Conservation (phyloP, 2,888 invertebrate genomes). For the Didymodactylos carnosus region DNA sequence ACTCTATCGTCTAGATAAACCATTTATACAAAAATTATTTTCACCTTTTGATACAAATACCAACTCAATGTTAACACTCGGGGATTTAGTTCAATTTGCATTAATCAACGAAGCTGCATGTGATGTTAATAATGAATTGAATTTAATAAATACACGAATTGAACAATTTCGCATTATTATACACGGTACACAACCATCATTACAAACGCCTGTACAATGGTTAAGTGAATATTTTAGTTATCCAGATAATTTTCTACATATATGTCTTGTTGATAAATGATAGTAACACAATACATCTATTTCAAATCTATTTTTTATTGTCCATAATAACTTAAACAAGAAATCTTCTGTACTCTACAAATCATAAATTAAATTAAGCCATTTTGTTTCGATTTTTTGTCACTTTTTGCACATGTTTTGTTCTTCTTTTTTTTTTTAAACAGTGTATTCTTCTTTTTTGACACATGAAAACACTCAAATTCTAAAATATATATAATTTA, state of each 20-base stretch:
- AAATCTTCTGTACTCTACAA: too few species aligned
- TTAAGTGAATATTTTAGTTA: slow-evolving; percentile 89
- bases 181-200: slow-evolving; percentile 72
- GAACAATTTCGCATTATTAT: slow-evolving; percentile 1
- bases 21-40: slow-evolving; percentile 53
- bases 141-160: neutral
- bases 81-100: slow-evolving; percentile 44
- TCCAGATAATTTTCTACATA: slow-evolving; percentile 91
- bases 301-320: too few species aligned
- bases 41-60: slow-evolving; percentile 50
- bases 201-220: slow-evolving; percentile 81
- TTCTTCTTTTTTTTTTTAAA: too few species aligned
- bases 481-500: too few species aligned
- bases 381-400: too few species aligned
- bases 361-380: too few species aligned
- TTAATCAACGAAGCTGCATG: slow-evolving; percentile 32
- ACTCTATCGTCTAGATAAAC: slow-evolving; percentile 44
- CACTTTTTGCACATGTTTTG: too few species aligned
- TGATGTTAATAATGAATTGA: neutral
- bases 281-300: too few species aligned
- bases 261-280: slow-evolving; percentile 28
- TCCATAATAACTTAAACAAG: too few species aligned
- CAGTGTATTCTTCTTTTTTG: too few species aligned
- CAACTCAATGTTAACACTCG: slow-evolving; percentile 46
- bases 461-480: too few species aligned